Conservation (phyloP, 2,113 vertebrate species). For the Pampusana beccarii region DNA sequence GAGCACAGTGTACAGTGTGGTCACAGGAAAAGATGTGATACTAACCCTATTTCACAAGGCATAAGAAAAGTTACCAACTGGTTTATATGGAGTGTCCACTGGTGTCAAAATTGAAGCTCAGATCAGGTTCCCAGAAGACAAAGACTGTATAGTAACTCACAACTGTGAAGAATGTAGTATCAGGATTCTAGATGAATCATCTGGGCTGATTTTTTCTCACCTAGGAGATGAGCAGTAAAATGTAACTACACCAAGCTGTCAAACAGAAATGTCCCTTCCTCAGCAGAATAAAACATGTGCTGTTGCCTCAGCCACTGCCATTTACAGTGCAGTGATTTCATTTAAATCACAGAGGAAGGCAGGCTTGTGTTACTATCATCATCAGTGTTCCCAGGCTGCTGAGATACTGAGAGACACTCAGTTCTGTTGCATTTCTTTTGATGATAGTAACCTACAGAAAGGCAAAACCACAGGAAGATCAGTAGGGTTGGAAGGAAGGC, state of each 20-base stretch:
- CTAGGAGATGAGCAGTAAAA: neutral
- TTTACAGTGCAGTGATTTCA: neutral
- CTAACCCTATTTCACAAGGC: neutral
- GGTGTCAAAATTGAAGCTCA: neutral
- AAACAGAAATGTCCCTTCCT: neutral
- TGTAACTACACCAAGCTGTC: neutral
- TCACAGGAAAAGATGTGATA: neutral
- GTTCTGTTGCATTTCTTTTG: neutral
- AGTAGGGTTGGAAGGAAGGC: neutral
- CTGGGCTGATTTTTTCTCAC: neutral
- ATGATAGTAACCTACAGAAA: neutral
- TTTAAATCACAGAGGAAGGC: neutral
- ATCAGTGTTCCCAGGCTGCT: neutral
- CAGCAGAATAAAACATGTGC: constrained; percentile 10
- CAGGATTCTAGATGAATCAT: neutral
- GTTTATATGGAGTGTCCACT: neutral
- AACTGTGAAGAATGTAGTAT: neutral
- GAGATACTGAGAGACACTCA: neutral
- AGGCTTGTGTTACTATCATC: neutral
- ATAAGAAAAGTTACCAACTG: neutral
- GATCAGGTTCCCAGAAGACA: neutral
- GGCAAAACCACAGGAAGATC: neutral
- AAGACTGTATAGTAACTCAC: neutral
- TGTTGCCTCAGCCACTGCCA: neutral
- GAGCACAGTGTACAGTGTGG: neutral